phyloP scores from a whole-genome alignment of 2,888 invertebrate genomes.

The Lissocephala sabroskyi region DNA sequence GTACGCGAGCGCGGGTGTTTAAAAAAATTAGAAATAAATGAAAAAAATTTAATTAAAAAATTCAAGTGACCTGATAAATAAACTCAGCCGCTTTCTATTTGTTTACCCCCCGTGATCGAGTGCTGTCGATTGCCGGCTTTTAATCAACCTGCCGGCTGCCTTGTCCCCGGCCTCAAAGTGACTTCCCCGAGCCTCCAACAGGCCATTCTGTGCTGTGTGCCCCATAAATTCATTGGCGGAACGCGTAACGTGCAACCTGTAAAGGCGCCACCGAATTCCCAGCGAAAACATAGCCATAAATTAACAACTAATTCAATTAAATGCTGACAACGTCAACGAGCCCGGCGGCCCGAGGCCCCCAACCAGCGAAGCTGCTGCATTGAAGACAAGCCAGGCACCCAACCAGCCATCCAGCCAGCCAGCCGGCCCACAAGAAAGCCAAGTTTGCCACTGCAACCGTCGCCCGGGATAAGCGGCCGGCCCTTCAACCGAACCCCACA shows the following conservation, averaged over 20 bases:
- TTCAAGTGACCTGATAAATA: too few species aligned
- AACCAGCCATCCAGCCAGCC: background rate
- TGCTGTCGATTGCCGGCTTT: too few species aligned
- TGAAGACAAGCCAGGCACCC: slow-evolving; percentile 1
- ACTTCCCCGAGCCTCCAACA: too few species aligned
- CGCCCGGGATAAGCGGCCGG: too few species aligned
- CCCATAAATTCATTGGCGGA: slow-evolving; percentile 9
- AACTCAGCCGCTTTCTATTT: too few species aligned
- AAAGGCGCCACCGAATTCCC: slow-evolving; percentile 34
- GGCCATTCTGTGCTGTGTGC: slow-evolving; percentile 12
- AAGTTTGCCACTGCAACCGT: background rate
- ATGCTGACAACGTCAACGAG: slow-evolving; percentile 49
- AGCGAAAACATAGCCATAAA: slow-evolving; percentile 59
- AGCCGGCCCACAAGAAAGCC: background rate
- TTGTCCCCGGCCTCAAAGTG: too few species aligned
- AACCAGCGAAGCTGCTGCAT: slow-evolving; percentile 19
- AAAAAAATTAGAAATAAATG: slow-evolving; percentile 1
- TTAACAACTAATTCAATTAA: slow-evolving; percentile 64
- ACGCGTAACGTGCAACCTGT: slow-evolving; percentile 9
- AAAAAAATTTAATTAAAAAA: slow-evolving; percentile 27
- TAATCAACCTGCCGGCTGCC: slow-evolving; percentile 8
- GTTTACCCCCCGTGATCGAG: too few species aligned
- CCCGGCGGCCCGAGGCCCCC: background rate
- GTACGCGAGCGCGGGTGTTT: background rate
- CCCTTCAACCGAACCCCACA: too few species aligned